Conservation (phyloP, 2,797 vertebrate genomes). For the Cichlasoma orientale region DNA sequence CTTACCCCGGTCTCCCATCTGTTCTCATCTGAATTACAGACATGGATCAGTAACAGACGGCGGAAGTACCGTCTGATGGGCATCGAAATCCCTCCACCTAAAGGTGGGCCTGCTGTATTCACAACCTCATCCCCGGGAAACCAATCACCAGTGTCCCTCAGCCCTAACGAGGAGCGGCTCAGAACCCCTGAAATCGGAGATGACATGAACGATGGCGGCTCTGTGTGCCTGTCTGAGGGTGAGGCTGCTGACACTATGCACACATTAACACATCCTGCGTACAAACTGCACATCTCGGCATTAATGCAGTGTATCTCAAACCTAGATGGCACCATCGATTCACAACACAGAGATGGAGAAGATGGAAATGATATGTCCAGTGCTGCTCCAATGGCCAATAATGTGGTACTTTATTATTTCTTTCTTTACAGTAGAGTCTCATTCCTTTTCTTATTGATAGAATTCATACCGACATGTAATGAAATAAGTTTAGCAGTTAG, state of each 20-base stretch:
- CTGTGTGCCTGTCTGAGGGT: slow-evolving; percentile 93
- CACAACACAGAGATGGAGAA: slow-evolving; percentile 82
- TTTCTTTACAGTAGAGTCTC: slow-evolving; percentile 20
- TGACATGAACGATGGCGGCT: slow-evolving; percentile 89
- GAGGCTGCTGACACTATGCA: neutral
- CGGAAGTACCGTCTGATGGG: slow-evolving; percentile 98
- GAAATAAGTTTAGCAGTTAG: neutral
- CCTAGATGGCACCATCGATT: slow-evolving; percentile 87
- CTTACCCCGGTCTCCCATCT: neutral
- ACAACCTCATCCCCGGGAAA: slow-evolving; percentile 78
- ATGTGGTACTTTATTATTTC: slow-evolving; percentile 82
- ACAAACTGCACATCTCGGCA: neutral
- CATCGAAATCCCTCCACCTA: slow-evolving; percentile 96
- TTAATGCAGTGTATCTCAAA: slow-evolving; percentile 51
- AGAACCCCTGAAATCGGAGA: slow-evolving; percentile 83
- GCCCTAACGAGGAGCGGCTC: slow-evolving; percentile 84
- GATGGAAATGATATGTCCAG: slow-evolving; percentile 80
- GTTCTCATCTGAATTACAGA: slow-evolving; percentile 77
- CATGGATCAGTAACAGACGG: slow-evolving; percentile 98
- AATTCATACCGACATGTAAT: neutral
- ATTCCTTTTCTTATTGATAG: neutral
- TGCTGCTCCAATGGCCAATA: slow-evolving; percentile 79
- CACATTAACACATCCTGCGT: neutral
- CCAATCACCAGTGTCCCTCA: slow-evolving; percentile 82
- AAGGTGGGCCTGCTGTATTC: slow-evolving; percentile 94